phyloP scores from a whole-genome alignment of 2,113 vertebrate genomes.

The Halichoerus grypus region DNA sequence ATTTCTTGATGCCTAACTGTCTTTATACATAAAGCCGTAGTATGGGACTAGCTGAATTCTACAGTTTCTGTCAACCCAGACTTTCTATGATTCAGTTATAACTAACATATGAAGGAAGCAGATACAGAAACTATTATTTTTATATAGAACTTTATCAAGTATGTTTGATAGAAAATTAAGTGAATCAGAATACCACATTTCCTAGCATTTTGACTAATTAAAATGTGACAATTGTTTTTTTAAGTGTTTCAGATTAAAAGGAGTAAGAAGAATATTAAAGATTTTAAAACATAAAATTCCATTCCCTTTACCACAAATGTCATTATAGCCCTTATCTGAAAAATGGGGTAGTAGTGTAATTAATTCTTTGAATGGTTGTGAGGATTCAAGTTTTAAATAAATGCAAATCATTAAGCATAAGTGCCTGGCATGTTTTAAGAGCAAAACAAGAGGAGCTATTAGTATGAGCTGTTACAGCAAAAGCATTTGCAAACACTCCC shows the following conservation, averaged over 20 bases:
- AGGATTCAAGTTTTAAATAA: not conserved
- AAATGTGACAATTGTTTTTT: not conserved
- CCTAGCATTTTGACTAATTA: not conserved
- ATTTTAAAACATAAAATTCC: not conserved
- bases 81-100: not conserved
- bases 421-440: not conserved
- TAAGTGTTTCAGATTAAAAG: slow-evolving; percentile 2
- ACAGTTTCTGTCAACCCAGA: not conserved
- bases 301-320: not conserved
- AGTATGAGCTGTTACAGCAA: not conserved
- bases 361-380: not conserved
- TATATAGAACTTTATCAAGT: slow-evolving; percentile 10
- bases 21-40: not conserved
- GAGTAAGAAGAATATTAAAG: slow-evolving; percentile 12
- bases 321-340: not conserved
- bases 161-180: not conserved
- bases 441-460: not conserved
- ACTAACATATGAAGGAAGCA: not conserved
- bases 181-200: not conserved
- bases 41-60: not conserved
- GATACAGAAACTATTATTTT: slow-evolving; percentile 31
- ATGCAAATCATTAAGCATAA: not conserved
- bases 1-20: not conserved
- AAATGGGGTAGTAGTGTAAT: not conserved
- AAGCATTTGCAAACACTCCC: not conserved